Base-by-base conservation (phyloP, 2,113 vertebrate species). In the Macroglossus sobrinus region DNA sequence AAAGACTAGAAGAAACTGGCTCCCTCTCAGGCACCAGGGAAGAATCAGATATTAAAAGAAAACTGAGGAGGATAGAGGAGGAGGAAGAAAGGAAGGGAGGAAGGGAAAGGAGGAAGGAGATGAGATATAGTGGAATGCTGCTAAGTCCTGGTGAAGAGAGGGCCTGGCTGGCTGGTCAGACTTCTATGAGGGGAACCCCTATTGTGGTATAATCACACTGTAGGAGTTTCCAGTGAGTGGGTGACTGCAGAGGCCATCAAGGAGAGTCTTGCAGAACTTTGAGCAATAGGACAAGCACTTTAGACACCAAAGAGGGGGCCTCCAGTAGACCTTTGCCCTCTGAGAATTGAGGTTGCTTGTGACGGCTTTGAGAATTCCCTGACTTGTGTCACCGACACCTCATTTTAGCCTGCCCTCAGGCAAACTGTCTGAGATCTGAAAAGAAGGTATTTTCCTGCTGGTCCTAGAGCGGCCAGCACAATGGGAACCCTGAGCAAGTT, bases 21-120 rank as follows among this genome's bases (percentile, higher is more conserved):
- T 95, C 0, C 38, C 40, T 84, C 75, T 55, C 35, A 16, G 74
- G 74, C 19, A 53, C 33, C n/a, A 47, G 4, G n/a, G 47, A 87
- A 84, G 55, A 81, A 33, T 14, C 40, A 84, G 35, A 68, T 22
- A 16, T 5, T n/a, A 72, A 35, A 13, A 59, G 59, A 93, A 84
- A 50, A 30, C 28, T 43, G 28, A 43, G 3, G 22, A 33, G 45
- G 59, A 80, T 16, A 59, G 24, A 86, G 43, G n/a, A 69, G 11
- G 4, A 59, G 35, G 38, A 35, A 30, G 7, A 5, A 0, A 22
- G 4, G 7, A 8, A 7, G 7, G 45, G 1, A 15, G 0, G 6
- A 11, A 4, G 4, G 47, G 1, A 40, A 6, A 22, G 24, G 38
- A 28, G 9, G 47, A 9, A 18, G 22, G 21, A 8, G 19, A 38